Evolutionary conservation across 2,113 vertebrate genomes (phyloP).

Genomic region (Thomomys bottae): DNA sequence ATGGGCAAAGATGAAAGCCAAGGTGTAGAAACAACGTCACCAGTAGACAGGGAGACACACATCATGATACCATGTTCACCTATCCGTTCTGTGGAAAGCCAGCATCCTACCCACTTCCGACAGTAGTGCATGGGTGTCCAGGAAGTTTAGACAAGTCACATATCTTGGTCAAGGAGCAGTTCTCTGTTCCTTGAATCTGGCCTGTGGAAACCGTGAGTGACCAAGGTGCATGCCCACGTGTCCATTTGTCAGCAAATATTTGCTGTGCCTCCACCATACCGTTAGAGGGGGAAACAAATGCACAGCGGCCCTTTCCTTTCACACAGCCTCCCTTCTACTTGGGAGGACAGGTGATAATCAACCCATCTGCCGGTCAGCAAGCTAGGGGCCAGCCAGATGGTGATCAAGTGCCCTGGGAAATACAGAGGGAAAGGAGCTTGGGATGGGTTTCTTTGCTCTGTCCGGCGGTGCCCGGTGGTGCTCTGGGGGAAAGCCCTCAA

Average conservation of each 20-base stretch:
- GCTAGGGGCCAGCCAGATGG: background rate
- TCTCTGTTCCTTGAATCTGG: background rate
- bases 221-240: background rate
- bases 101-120: background rate
- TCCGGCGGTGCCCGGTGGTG: background rate
- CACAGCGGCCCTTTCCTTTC: background rate
- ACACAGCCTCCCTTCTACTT: background rate
- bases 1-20: background rate
- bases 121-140: background rate
- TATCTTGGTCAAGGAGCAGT: background rate
- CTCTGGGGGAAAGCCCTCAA: background rate
- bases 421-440: background rate
- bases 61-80: background rate
- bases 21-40: background rate
- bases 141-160: background rate
- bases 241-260: background rate
- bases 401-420: background rate
- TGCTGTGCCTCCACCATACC: background rate
- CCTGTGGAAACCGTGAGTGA: background rate
- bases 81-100: background rate
- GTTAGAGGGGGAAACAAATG: background rate
- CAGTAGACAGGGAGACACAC: background rate
- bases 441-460: background rate
- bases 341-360: background rate
- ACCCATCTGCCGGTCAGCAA: background rate